phyloP scores from a whole-genome alignment of 1,140 invertebrate genomes.

The Magallana ariakensis region DNA sequence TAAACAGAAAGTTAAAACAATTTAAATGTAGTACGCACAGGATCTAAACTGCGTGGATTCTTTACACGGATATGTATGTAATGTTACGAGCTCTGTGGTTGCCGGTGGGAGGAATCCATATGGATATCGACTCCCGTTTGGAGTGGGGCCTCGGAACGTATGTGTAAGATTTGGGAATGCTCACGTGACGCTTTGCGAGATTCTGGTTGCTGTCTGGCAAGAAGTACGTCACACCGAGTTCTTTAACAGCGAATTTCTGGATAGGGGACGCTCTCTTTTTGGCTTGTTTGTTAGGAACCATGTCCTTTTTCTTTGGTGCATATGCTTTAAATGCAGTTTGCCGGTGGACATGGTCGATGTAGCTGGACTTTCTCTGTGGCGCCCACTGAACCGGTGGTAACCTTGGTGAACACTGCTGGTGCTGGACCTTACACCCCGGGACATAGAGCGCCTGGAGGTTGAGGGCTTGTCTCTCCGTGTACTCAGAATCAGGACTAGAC shows the following conservation, averaged over 20 bases:
- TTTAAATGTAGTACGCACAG: too few relatives aligned
- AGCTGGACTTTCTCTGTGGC: neutral
- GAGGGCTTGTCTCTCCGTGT: conserved; percentile 14
- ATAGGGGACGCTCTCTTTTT: neutral
- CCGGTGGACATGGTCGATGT: conserved; percentile 3
- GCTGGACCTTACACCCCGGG: conserved; percentile 10
- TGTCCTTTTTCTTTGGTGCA: conserved; percentile 26
- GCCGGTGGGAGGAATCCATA: neutral
- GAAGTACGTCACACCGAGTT: conserved; percentile 13
- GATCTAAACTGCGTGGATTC: too few relatives aligned
- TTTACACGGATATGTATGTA: too few relatives aligned
- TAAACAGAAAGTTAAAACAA: too few relatives aligned
- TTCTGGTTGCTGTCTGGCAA: conserved; percentile 40
- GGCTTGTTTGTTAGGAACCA: neutral
- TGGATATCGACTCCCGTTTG: neutral
- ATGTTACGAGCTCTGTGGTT: too few relatives aligned
- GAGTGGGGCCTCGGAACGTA: neutral
- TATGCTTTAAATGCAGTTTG: conserved; percentile 28
- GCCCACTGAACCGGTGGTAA: conserved; percentile 17
- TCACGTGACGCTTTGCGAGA: conserved; percentile 44
- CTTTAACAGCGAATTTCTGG: conserved; percentile 14
- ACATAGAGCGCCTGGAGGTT: neutral
- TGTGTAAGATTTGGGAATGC: conserved; percentile 18
- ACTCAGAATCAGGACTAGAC: neutral
- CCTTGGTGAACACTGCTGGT: conserved; percentile 30